These are phyloP conservation scores for Eupeodes luniger DNA, from an alignment of 2,888 invertebrate genomes.

Conservation along the genomic window DNA sequence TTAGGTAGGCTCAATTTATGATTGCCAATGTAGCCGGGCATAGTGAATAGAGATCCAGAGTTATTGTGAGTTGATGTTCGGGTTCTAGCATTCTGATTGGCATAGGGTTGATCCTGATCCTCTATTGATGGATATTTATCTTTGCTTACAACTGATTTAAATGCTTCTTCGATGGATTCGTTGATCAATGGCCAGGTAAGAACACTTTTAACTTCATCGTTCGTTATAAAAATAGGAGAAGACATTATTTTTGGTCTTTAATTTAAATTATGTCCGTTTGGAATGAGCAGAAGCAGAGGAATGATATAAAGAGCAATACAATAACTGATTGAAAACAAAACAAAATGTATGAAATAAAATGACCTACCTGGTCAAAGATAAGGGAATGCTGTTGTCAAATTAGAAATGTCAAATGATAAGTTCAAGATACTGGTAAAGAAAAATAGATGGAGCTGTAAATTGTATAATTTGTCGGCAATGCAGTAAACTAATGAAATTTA, in stretches of 20 bases:
- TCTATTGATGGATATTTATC: slow-evolving; percentile 21
- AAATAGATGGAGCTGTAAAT: not conserved
- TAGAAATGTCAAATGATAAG: slow-evolving; percentile 5
- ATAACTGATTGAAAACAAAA: not conserved
- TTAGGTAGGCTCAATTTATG: slow-evolving; percentile 75
- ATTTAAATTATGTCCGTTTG: not conserved
- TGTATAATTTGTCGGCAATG: not conserved
- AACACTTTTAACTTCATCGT: slow-evolving; percentile 81
- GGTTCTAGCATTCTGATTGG: slow-evolving; percentile 82
- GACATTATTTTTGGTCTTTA: slow-evolving; percentile 36
- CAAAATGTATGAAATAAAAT: no score
- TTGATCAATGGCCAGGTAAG: slow-evolving; percentile 83
- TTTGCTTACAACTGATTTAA: slow-evolving; percentile 80
- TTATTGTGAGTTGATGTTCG: slow-evolving; percentile 79
- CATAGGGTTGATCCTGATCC: slow-evolving; percentile 67
- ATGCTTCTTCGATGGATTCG: slow-evolving; percentile 83
- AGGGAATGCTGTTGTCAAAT: not conserved
- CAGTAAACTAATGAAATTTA: not conserved
- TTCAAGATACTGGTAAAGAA: not conserved
- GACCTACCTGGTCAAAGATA: not conserved
- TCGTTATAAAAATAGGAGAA: slow-evolving; percentile 79
- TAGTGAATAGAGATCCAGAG: slow-evolving; percentile 81
- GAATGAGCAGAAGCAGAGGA: not conserved
- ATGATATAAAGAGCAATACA: not conserved
- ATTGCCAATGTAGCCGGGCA: slow-evolving; percentile 85